These are phyloP conservation scores for Sarotherodon lohbergeri DNA, from an alignment of 2,113 vertebrate genomes.

Conservation along the genomic window DNA sequence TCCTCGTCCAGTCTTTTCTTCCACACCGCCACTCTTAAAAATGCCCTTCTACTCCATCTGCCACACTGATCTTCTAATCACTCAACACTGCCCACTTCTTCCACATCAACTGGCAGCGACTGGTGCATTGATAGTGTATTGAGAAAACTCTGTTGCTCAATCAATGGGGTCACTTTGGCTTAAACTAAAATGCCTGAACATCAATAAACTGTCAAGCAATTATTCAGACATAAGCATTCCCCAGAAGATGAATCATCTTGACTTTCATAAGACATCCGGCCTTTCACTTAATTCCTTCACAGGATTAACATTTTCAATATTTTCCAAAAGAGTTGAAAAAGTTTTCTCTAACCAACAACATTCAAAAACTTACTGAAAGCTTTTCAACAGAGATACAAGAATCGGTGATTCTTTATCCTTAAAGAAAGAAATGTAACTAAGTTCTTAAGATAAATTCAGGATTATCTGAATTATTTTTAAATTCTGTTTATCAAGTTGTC, in stretches of 20 bases:
- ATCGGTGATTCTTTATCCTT: not conserved
- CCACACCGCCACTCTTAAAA: not conserved
- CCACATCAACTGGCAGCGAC: not conserved
- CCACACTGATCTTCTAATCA: not conserved
- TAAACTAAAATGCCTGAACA: not conserved
- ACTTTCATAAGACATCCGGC: not conserved
- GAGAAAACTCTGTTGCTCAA: not conserved
- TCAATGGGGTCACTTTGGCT: not conserved
- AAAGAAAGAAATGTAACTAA: not conserved
- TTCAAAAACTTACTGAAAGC: not conserved
- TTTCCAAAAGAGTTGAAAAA: not conserved
- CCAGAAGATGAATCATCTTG: not conserved
- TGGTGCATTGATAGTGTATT: not conserved
- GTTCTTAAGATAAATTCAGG: not conserved
- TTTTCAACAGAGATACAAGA: not conserved
- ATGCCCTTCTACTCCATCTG: not conserved
- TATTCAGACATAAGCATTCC: not conserved
- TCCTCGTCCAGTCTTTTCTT: not conserved
- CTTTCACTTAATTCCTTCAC: not conserved
- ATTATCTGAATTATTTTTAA: not conserved
- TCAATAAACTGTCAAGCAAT: not conserved
- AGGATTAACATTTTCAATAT: not conserved
- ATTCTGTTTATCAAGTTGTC: not conserved
- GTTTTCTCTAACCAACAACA: not conserved
- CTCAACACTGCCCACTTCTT: not conserved